phyloP scores from a whole-genome alignment of 2,888 invertebrate species.

The Dynastes grantii region DNA sequence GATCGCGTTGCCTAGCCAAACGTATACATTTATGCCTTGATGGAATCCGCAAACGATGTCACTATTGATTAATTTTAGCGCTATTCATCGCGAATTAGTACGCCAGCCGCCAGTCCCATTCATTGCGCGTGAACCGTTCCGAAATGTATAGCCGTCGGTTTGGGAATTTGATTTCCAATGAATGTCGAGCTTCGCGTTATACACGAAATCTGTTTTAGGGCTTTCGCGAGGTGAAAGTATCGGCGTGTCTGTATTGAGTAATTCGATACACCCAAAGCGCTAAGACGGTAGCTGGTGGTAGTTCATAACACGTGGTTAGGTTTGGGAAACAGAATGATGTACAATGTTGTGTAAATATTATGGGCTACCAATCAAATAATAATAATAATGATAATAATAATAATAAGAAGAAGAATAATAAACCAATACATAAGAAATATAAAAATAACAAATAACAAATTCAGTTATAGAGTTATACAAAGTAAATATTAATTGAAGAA shows the following conservation, averaged over 20 bases:
- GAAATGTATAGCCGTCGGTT: conserved; percentile 25
- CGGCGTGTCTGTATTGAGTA: background rate
- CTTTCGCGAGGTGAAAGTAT: background rate
- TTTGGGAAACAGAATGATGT: too few relatives aligned
- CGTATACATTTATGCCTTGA: background rate
- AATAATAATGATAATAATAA: too few relatives aligned
- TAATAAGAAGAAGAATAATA: too few relatives aligned
- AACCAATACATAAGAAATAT: too few relatives aligned
- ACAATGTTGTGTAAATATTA: too few relatives aligned
- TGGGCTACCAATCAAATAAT: too few relatives aligned
- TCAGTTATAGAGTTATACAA: too few relatives aligned
- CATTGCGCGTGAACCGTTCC: background rate
- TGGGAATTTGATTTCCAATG: conserved; percentile 21
- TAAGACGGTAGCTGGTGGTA: too few relatives aligned
- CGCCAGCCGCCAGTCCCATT: conserved; percentile 5
- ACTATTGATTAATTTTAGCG: conserved; percentile 46
- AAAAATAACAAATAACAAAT: too few relatives aligned
- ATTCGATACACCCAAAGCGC: background rate
- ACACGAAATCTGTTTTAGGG: conserved; percentile 37
- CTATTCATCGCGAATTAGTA: conserved; percentile 43
- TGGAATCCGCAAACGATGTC: conserved; percentile 34
- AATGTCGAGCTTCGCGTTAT: conserved; percentile 13
- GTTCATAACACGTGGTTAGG: too few relatives aligned
- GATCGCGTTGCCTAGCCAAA: background rate
- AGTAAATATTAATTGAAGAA: too few relatives aligned